Evolutionary conservation across 2,888 invertebrate species (phyloP), one percentile per base, ranked within the genome.

Genomic region (Scaptomyza caliginosa): DNA sequence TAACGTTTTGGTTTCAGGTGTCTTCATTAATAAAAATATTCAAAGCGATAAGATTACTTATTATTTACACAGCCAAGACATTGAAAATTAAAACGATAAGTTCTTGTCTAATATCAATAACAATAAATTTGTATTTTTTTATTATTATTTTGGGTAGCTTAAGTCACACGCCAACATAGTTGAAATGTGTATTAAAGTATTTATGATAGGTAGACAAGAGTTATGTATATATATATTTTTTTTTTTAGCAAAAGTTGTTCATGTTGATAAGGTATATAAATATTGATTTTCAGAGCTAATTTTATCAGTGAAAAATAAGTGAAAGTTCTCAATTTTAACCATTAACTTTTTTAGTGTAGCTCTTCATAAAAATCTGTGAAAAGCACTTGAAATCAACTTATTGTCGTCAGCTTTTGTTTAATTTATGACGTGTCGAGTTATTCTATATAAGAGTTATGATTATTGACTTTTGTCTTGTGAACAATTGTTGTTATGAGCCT

Each of bases 151-250:
- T 19, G 7, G 13, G 16, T 5, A 32, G 7, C 21, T 45, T 55
- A 76, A 72, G 62, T 52, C 65, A 46, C 42, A 51, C 40, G 69
- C 30, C 77, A 76, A 5, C 39, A 24, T 63, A 72, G 73, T 72
- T 62, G 51, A 83, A 80, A 73, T 67, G 60, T 74, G 71, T 43
- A 42, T 76, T 82, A 57, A 71, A 42, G 51, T 59, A 24, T 66
- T 54, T 17, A 28, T 49, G 77, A 83, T 77, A 77, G 73, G 32
- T n/a, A 16, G 11, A 2, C 26, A 60, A 26, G 13, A 16, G 24
- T 17, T 45, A 46, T 52, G 36, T 65, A 71, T 69, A n/a, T n/a
- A n/a, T n/a, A n/a, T n/a, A n/a, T n/a, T n/a, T n/a, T n/a, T n/a
- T n/a, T n/a, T 49, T 45, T 49, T 13, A 19, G 36, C 30, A 49